Evolutionary conservation across 1,140 invertebrate species (phyloP).

Genomic region (Orius laevigatus): DNA sequence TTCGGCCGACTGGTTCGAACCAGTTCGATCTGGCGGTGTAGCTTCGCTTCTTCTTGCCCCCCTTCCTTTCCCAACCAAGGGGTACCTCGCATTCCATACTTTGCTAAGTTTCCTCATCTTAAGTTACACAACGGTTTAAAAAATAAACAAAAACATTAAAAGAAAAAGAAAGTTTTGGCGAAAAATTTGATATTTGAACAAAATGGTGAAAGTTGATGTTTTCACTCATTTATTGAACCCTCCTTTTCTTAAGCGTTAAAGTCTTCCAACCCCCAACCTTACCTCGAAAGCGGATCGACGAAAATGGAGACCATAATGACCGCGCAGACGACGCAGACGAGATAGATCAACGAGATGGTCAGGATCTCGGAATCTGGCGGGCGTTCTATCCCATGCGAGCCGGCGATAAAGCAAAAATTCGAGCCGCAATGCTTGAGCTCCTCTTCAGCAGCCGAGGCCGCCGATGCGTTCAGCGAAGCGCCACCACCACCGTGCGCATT

Average conservation of each 20-base stretch:
- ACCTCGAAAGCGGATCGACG: constrained; percentile 77
- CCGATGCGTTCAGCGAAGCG: constrained; percentile 28
- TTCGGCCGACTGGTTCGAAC: constrained; percentile 8
- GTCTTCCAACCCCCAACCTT: constrained; percentile 19
- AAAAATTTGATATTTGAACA: too few relatives aligned
- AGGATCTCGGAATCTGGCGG: constrained; percentile 71
- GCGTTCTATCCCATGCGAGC: constrained; percentile 46
- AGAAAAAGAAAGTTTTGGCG: too few relatives aligned
- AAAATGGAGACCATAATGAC: constrained; percentile 71
- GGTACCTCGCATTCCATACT: too few relatives aligned
- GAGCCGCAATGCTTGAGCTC: constrained; percentile 56
- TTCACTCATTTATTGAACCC: too few relatives aligned
- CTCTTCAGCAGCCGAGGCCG: constrained; percentile 27
- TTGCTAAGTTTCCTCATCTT: too few relatives aligned
- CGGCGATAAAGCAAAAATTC: constrained; percentile 55
- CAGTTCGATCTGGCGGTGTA: not conserved
- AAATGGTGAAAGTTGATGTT: too few relatives aligned
- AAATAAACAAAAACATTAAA: too few relatives aligned
- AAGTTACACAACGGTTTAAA: too few relatives aligned
- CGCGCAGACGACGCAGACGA: constrained; percentile 68
- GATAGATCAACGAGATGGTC: constrained; percentile 74
- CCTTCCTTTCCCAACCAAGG: too few relatives aligned
- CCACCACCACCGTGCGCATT: constrained; percentile 46
- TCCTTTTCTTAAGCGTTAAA: not conserved
- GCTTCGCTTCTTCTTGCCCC: too few relatives aligned